Conservation (phyloP, 2,888 invertebrate species). For the Cosmia trapezina region DNA sequence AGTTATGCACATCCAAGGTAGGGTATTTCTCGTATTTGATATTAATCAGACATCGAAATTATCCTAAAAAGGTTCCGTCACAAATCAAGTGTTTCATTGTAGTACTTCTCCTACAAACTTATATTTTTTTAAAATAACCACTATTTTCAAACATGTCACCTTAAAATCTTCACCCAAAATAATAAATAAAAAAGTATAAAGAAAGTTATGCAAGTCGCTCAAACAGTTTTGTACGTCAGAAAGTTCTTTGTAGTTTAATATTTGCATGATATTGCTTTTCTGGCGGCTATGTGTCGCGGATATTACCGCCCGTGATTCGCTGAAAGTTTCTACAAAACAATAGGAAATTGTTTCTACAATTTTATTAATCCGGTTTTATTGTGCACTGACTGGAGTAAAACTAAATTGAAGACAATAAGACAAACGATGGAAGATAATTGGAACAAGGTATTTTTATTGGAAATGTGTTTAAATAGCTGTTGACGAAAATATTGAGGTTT, state of each 20-base stretch:
- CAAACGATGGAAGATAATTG: not conserved
- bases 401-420: not conserved
- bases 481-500: not conserved
- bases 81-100: too few species aligned
- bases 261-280: slow-evolving; percentile 72
- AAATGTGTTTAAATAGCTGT: not conserved
- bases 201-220: slow-evolving; percentile 27
- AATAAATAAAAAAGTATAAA: not conserved
- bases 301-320: slow-evolving; percentile 54
- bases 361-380: slow-evolving; percentile 11
- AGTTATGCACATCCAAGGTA: too few species aligned
- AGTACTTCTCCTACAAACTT: too few species aligned
- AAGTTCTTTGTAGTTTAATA: slow-evolving; percentile 56
- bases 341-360: slow-evolving; percentile 37
- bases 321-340: slow-evolving; percentile 46
- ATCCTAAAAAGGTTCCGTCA: too few species aligned
- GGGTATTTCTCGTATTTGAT: too few species aligned
- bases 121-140: not conserved
- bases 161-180: not conserved
- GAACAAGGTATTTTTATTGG: not conserved
- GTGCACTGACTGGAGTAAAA: not conserved
- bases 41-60: too few species aligned
- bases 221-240: slow-evolving; percentile 21
- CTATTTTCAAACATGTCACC: not conserved
- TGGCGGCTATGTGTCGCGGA: slow-evolving; percentile 32